These are phyloP conservation scores for Fragum whitleyi DNA, from an alignment of 2,888 invertebrate species.

Conservation along the genomic window DNA sequence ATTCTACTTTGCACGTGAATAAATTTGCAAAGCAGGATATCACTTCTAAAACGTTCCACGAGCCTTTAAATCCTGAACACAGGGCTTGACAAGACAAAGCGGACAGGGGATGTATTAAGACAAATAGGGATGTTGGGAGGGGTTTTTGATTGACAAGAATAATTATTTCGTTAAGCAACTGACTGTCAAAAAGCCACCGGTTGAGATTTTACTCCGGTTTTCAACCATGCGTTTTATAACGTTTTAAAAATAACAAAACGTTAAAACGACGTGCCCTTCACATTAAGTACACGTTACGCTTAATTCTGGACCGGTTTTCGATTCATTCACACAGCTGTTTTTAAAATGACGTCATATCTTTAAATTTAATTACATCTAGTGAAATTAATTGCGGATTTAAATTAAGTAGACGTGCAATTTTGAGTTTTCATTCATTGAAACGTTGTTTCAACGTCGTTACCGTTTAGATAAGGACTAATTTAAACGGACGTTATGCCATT, in stretches of 20 bases:
- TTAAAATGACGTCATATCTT: constrained; percentile 21
- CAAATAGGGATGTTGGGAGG: neutral
- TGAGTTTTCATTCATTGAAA: neutral
- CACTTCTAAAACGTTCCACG: too few species aligned
- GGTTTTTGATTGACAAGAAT: constrained; percentile 11
- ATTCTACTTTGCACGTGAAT: too few species aligned
- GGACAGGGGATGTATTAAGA: neutral
- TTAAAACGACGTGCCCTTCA: constrained; percentile 2
- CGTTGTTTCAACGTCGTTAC: neutral
- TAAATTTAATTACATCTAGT: constrained; percentile 2
- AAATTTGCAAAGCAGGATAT: too few species aligned
- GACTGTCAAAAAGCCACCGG: constrained; percentile 12
- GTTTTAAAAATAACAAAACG: neutral
- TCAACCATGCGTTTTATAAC: constrained; percentile 14
- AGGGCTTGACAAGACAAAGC: too few species aligned
- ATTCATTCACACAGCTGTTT: constrained; percentile 15
- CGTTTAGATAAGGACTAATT: neutral
- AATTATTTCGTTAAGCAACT: constrained; percentile 20
- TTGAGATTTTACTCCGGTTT: constrained; percentile 7
- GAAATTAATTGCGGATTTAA: neutral
- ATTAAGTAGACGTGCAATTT: neutral
- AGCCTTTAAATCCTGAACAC: too few species aligned
- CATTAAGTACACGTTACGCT: constrained; percentile 1
- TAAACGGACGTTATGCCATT: neutral
- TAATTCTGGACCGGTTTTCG: constrained; percentile 10